A percentile compares a stretch with the other conserved stretches of the same genome.
phyloP scores from a whole-genome alignment of 2,113 vertebrate genomes.

The Charadrius vociferus region DNA sequence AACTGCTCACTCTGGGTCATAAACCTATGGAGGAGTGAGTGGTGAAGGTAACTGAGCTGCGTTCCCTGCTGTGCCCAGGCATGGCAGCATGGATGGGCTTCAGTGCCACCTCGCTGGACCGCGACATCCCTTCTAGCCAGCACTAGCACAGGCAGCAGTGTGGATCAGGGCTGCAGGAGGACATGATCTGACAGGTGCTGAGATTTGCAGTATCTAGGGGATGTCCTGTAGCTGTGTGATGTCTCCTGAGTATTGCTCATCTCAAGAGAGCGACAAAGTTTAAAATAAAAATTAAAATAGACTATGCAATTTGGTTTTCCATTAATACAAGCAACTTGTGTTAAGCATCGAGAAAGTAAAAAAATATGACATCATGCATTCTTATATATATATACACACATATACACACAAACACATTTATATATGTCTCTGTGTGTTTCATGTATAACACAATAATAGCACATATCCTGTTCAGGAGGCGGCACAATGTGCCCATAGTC shows the following conservation, averaged over 20 bases:
- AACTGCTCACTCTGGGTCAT: not conserved
- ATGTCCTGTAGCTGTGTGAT: not conserved
- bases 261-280: not conserved
- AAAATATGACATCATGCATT: not conserved
- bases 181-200: not conserved
- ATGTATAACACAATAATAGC: not conserved
- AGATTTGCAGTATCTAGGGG: not conserved
- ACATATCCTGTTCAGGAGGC: not conserved
- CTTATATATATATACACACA: no score
- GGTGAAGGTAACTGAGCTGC: not conserved
- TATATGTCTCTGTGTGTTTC: not conserved
- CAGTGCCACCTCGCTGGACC: accelerated
- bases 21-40: not conserved
- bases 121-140: not conserved
- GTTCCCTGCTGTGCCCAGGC: accelerated
- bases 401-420: not conserved
- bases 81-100: accelerated
- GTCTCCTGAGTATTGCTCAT: not conserved
- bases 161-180: not conserved
- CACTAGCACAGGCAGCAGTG: not conserved
- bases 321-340: not conserved
- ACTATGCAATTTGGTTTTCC: not conserved
- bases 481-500: not conserved
- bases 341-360: not conserved
- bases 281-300: not conserved